Conservation (phyloP, 2,888 invertebrate species). For the Acleris laterana region DNA sequence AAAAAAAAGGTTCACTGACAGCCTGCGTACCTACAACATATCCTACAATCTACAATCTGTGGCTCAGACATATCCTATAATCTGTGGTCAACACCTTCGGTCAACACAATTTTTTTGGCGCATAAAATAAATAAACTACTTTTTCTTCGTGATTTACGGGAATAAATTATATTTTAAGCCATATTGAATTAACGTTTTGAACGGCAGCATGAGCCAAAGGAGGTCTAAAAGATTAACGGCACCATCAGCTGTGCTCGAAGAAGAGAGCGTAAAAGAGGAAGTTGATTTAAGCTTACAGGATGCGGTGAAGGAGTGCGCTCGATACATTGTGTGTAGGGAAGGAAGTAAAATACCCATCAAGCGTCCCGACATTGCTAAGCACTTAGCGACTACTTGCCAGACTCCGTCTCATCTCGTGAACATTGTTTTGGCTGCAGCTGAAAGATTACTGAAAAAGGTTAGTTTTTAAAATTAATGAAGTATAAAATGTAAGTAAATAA, state of each 20-base stretch:
- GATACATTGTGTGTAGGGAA: constrained; percentile 67
- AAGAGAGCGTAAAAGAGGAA: constrained; percentile 40
- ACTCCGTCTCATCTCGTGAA: constrained; percentile 54
- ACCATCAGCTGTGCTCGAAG: background rate
- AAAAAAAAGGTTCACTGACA: too few species aligned
- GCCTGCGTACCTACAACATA: too few species aligned
- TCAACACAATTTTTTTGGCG: too few species aligned
- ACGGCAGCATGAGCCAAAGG: constrained; percentile 52
- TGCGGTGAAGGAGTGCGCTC: constrained; percentile 66
- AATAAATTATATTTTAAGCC: too few species aligned
- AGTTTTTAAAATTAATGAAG: constrained; percentile 35
- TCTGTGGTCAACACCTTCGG: too few species aligned
- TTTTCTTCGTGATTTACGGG: too few species aligned
- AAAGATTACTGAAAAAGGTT: constrained; percentile 63
- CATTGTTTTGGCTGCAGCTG: constrained; percentile 58
- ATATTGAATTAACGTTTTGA: too few species aligned
- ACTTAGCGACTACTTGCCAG: constrained; percentile 56
- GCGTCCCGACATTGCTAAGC: constrained; percentile 65
- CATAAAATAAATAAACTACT: too few species aligned
- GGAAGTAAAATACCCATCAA: constrained; percentile 73
- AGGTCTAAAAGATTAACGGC: constrained; percentile 45
- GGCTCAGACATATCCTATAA: too few species aligned
- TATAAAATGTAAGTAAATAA: background rate
- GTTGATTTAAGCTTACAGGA: constrained; percentile 45
- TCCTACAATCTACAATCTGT: too few species aligned